Conservation (phyloP, 2,113 vertebrate genomes). For the Colaptes auratus region DNA sequence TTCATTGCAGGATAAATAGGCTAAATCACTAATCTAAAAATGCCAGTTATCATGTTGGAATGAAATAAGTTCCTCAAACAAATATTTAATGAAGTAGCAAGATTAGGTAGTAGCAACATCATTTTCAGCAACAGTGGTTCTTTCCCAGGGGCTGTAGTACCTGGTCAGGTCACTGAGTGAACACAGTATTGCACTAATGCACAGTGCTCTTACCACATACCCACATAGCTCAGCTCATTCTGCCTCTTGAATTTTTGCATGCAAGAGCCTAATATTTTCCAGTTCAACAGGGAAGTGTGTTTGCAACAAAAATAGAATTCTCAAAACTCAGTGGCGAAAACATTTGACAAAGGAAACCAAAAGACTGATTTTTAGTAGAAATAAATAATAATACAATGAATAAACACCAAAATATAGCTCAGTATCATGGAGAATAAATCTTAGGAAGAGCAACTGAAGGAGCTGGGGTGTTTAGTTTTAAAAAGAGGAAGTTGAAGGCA, state of each 20-base stretch:
- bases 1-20: not conserved
- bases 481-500: no score
- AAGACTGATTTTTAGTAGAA: not conserved
- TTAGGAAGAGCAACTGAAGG: no score
- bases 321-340: not conserved
- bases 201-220: rapidly evolving
- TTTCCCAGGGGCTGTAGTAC: not conserved
- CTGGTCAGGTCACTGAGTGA: not conserved
- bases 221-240: not conserved
- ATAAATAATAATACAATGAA: not conserved
- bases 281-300: not conserved
- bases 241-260: not conserved
- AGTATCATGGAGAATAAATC: no score
- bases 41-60: not conserved
- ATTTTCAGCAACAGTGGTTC: not conserved
- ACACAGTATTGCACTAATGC: rapidly evolving
- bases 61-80: not conserved
- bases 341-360: not conserved
- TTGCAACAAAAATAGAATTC: not conserved
- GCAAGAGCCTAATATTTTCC: not conserved
- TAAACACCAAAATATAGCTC: not conserved
- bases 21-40: not conserved
- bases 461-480: no score
- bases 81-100: not conserved
- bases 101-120: not conserved